phyloP scores from a whole-genome alignment of 2,113 vertebrate genomes.

The Sceloporus undulatus region DNA sequence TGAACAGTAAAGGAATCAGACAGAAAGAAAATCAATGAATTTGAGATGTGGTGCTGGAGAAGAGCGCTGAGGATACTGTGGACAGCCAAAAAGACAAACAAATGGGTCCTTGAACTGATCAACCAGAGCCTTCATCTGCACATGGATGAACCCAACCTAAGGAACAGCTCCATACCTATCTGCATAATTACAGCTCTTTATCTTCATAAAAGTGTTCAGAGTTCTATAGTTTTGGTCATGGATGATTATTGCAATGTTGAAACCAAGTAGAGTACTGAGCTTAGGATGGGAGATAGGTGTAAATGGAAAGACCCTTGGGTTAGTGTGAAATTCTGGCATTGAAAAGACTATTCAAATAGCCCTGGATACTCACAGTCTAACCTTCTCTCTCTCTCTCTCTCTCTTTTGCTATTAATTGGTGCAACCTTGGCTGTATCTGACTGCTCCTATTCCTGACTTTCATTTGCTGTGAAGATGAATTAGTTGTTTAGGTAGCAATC shows the following conservation, averaged over 20 bases:
- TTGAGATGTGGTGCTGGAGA: no score
- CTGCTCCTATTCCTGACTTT: conserved; percentile 55
- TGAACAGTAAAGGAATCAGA: no score
- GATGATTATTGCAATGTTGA: neutral
- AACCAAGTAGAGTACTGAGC: neutral
- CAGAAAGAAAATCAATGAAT: no score
- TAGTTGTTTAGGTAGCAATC: conserved; percentile 76
- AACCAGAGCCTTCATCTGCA: no score
- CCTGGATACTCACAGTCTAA: conserved; percentile 32
- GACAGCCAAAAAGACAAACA: no score
- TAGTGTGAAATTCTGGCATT: neutral
- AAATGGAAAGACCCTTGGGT: neutral
- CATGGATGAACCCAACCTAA: neutral
- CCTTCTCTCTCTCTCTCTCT: neutral
- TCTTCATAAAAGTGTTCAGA: neutral
- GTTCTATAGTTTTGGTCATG: neutral
- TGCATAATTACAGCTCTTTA: neutral
- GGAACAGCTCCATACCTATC: neutral
- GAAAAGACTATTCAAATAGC: neutral
- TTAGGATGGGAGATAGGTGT: neutral
- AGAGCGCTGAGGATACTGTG: no score
- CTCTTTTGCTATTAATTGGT: conserved; percentile 53
- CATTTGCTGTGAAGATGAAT: conserved; percentile 76
- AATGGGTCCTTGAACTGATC: no score
- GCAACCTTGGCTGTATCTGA: conserved; percentile 70